phyloP scores from a whole-genome alignment of 2,113 vertebrate species.

The Sitta europaea region DNA sequence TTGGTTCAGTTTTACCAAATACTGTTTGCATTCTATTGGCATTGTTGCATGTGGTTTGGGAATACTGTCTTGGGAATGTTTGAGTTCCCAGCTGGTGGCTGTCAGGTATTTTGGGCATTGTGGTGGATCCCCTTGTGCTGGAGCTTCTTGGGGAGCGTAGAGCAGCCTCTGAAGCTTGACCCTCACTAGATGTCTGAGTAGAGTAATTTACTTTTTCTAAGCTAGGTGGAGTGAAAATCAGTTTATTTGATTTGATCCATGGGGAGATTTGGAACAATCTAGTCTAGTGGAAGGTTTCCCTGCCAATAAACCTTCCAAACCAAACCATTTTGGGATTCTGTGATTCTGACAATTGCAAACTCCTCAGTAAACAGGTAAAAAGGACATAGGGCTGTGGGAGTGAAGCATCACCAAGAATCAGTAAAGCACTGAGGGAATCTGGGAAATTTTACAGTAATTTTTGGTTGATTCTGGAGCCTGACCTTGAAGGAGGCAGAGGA shows the following conservation, averaged over 20 bases:
- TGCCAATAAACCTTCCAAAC: background rate
- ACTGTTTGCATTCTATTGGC: background rate
- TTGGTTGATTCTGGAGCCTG: background rate
- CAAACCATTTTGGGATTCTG: background rate
- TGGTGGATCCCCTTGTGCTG: background rate
- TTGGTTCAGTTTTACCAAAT: background rate
- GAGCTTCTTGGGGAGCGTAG: background rate
- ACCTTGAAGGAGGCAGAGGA: background rate
- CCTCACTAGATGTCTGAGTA: background rate
- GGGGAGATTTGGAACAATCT: background rate
- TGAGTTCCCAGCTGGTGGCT: background rate
- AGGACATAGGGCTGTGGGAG: no score
- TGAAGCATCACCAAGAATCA: background rate
- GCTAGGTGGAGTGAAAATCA: background rate
- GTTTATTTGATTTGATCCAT: background rate
- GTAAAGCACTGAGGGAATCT: background rate
- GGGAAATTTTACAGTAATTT: background rate
- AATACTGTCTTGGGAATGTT: background rate
- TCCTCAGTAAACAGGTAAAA: background rate
- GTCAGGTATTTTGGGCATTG: background rate
- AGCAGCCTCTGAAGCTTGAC: background rate
- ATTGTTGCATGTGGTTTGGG: background rate
- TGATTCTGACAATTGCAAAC: background rate
- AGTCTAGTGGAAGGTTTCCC: background rate
- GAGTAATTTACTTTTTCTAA: background rate